phyloP scores from a whole-genome alignment of 1,140 invertebrate species.

The Scaptomyza pallida region DNA sequence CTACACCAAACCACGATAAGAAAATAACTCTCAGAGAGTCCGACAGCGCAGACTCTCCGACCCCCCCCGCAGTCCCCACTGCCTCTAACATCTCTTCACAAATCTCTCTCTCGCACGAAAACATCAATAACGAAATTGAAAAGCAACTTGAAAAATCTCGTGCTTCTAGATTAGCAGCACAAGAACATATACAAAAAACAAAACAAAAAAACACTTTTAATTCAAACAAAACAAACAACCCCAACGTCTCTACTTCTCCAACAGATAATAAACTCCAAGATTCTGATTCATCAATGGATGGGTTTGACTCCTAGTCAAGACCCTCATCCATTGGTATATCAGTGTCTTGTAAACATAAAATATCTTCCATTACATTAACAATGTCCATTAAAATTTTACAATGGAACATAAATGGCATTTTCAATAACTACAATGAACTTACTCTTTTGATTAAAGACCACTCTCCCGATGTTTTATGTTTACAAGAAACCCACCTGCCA shows the following conservation, averaged over 20 bases:
- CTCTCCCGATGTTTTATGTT: too few species aligned
- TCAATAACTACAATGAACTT: neutral
- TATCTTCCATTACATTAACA: too few species aligned
- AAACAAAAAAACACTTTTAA: neutral
- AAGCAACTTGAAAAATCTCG: neutral
- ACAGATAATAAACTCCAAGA: neutral
- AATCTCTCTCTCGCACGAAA: neutral
- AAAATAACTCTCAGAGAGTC: too few species aligned
- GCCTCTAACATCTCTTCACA: too few species aligned
- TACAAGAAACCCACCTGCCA: too few species aligned
- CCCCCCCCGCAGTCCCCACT: too few species aligned
- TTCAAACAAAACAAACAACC: neutral
- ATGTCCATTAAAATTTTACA: too few species aligned
- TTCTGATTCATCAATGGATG: neutral
- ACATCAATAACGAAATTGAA: neutral
- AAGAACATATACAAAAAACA: too few species aligned
- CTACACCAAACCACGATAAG: neutral
- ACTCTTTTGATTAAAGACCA: neutral
- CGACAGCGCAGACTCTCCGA: too few species aligned
- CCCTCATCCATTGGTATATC: neutral
- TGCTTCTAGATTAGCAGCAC: neutral
- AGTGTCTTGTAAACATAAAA: neutral
- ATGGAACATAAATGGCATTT: neutral
- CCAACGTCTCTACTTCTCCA: neutral
- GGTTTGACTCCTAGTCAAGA: neutral